phyloP scores from a whole-genome alignment of 1,140 invertebrate species.

The Dolichoris vasculosae region DNA sequence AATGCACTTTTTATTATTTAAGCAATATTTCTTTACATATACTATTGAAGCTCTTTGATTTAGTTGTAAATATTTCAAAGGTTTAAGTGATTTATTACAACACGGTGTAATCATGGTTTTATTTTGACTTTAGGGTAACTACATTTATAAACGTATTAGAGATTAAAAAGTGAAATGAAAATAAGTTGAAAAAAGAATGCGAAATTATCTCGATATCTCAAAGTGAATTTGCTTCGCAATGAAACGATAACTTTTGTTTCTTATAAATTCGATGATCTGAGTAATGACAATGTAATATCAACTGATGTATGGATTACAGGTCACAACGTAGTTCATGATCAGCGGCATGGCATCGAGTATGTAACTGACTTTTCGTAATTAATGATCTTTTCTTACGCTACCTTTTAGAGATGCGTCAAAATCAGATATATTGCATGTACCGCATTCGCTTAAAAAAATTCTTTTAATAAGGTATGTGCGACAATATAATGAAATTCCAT shows the following conservation, averaged over 20 bases:
- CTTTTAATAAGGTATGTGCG: constrained; percentile 14
- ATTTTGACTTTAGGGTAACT: background rate
- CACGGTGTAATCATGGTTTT: background rate
- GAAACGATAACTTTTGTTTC: constrained; percentile 53
- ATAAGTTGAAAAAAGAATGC: background rate
- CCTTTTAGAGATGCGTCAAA: constrained; percentile 44
- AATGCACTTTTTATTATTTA: background rate
- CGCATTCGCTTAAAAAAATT: constrained; percentile 28
- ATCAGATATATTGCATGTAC: constrained; percentile 8
- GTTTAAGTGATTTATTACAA: background rate
- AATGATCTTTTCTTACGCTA: constrained; percentile 65
- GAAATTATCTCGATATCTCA: constrained; percentile 15
- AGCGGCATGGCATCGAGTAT: constrained; percentile 59
- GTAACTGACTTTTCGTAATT: constrained; percentile 64
- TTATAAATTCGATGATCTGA: background rate
- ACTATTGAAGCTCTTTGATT: background rate
- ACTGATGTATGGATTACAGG: constrained; percentile 58
- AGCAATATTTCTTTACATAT: background rate
- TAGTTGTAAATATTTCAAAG: background rate
- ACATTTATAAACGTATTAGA: background rate
- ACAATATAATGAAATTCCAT: constrained; percentile 10
- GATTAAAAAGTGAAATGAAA: background rate
- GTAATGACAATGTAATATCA: constrained; percentile 56
- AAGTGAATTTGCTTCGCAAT: constrained; percentile 55
- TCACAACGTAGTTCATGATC: constrained; percentile 64